These are phyloP conservation scores for Stichopus horrens DNA, from an alignment of 53 echinoderm and acorn worm species.

Conservation along the genomic window DNA sequence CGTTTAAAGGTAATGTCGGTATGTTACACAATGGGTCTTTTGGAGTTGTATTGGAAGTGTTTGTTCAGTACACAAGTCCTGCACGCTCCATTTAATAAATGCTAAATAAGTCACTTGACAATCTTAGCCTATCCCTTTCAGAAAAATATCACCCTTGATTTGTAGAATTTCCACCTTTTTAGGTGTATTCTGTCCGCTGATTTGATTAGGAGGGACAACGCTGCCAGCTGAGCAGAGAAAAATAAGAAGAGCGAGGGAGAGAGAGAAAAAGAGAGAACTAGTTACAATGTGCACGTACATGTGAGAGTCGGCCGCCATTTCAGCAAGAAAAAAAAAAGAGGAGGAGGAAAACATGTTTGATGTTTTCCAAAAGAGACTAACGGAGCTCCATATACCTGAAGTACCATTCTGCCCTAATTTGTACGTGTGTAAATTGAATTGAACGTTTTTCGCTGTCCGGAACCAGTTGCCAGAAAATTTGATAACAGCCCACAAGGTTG, in stretches of 20 bases:
- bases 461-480: constrained; percentile 43
- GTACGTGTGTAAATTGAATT: constrained; percentile 37
- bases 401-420: constrained; percentile 37
- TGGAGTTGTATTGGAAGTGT: neutral
- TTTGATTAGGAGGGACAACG: constrained; percentile 28
- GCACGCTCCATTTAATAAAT: constrained; percentile 38
- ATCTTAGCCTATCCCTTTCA: constrained; percentile 26
- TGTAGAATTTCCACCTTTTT: constrained; percentile 46
- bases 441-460: constrained; percentile 25
- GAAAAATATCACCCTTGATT: constrained; percentile 44
- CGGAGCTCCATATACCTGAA: neutral
- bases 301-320: constrained; percentile 1
- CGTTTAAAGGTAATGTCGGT: neutral
- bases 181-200: constrained; percentile 29
- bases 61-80: neutral
- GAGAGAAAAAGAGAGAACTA: neutral
- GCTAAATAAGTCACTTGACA: constrained; percentile 26
- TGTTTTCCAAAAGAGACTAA: constrained; percentile 16
- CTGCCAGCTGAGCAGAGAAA: constrained; percentile 26
- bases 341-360: neutral
- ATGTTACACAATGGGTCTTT: no score
- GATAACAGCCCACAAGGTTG: constrained; percentile 41
- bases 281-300: constrained; percentile 13
- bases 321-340: neutral
- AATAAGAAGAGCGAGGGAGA: neutral